Conservation (phyloP, 2,888 invertebrate genomes). For the Agrotis clavis region DNA sequence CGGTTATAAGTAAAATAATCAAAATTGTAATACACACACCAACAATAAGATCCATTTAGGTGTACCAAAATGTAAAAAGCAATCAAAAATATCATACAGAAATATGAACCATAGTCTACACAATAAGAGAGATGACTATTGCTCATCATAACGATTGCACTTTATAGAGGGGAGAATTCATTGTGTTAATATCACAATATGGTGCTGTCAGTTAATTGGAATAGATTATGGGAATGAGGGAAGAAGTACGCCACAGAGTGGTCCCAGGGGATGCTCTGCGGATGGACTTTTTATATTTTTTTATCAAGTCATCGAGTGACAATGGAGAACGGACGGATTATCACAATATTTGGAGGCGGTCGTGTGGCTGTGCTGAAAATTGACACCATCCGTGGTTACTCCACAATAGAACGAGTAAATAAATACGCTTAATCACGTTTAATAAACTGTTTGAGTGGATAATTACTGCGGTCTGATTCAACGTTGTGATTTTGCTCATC, state of each 20-base stretch:
- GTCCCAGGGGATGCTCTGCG: conserved; percentile 82
- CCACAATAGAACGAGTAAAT: conserved; percentile 59
- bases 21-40: conserved; percentile 76
- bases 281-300: conserved; percentile 82
- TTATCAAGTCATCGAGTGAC: conserved; percentile 90
- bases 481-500: conserved; percentile 5
- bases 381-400: conserved; percentile 78
- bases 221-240: conserved; percentile 91
- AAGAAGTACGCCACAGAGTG: conserved; percentile 80
- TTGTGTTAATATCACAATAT: conserved; percentile 91
- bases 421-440: conserved; percentile 75
- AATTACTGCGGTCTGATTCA: conserved; percentile 59
- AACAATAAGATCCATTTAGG: conserved; percentile 80
- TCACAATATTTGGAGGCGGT: conserved; percentile 89
- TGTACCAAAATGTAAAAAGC: conserved; percentile 72
- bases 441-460: conserved; percentile 67
- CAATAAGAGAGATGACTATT: conserved; percentile 61
- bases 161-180: conserved; percentile 79
- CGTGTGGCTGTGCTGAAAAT: conserved; percentile 83
- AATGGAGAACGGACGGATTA: conserved; percentile 85
- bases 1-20: conserved; percentile 70
- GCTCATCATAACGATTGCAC: conserved; percentile 58
- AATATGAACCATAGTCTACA: conserved; percentile 51
- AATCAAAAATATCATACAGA: conserved; percentile 22
- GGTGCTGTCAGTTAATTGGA: conserved; percentile 91